A percentile compares a stretch with the other conserved stretches of the same genome.
Evolutionary conservation across 2,888 invertebrate genomes (phyloP).

Genomic region (Chymomyza caudatula): DNA sequence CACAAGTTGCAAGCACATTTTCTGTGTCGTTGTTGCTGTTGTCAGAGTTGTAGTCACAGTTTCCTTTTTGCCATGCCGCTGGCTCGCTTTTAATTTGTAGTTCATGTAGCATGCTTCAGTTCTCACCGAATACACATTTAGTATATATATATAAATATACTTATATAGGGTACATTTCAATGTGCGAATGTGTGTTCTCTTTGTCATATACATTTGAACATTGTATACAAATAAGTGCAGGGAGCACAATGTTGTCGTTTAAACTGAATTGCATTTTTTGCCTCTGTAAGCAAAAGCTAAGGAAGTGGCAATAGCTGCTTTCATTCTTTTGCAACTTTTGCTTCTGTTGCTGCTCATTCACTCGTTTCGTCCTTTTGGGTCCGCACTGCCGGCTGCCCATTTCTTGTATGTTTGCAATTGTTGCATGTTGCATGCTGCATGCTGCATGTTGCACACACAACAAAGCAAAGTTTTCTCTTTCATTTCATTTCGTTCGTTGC

Average conservation of each 20-base stretch:
- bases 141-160: background rate
- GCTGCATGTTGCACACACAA: conserved; percentile 25
- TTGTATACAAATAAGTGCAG: conserved; percentile 45
- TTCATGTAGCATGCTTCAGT: background rate
- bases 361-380: background rate
- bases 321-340: conserved; percentile 1
- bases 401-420: conserved; percentile 18
- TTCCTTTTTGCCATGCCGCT: conserved; percentile 42
- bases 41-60: conserved; percentile 36
- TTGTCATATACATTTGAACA: conserved; percentile 13
- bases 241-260: conserved; percentile 53
- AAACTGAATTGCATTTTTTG: conserved; percentile 58
- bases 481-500: background rate
- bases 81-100: conserved; percentile 63
- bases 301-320: conserved; percentile 1
- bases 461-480: conserved; percentile 26
- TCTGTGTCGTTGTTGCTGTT: conserved; percentile 2
- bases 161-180: background rate
- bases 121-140: background rate
- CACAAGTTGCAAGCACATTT: background rate
- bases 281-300: conserved; percentile 2
- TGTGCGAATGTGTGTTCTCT: background rate
- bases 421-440: conserved; percentile 36
- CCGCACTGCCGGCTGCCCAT: conserved; percentile 20
- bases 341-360: background rate